Percentiles rank a stretch among this genome's conserved stretches.
Conservation (phyloP, 2,113 vertebrate genomes). For the Gila orcuttii region DNA sequence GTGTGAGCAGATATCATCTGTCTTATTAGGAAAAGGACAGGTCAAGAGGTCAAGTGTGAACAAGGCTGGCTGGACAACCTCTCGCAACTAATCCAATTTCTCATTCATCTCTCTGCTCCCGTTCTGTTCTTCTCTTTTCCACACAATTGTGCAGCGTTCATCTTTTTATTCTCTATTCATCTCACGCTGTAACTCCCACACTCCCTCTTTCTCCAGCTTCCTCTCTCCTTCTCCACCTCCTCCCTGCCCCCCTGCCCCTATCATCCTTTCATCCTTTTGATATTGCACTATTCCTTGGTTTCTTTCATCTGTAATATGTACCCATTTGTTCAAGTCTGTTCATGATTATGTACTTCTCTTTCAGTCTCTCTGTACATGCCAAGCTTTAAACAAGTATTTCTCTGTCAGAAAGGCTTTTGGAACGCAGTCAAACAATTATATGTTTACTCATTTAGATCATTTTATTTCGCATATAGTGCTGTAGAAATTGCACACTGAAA, state of each 20-base stretch:
- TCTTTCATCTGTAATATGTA: slow-evolving; percentile 50
- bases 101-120: slow-evolving; percentile 33
- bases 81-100: slow-evolving; percentile 38
- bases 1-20: slow-evolving; percentile 46
- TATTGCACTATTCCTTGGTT: slow-evolving; percentile 45
- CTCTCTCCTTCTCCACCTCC: slow-evolving; percentile 36
- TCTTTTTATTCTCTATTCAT: slow-evolving; percentile 45
- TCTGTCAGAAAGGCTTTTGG: not conserved
- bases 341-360: slow-evolving; percentile 11
- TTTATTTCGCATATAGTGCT: not conserved
- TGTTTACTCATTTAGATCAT: not conserved
- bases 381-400: not conserved
- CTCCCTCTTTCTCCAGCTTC: slow-evolving; percentile 31
- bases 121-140: slow-evolving; percentile 20
- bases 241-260: slow-evolving; percentile 9
- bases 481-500: not conserved
- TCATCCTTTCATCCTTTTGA: slow-evolving; percentile 43
- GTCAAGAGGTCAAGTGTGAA: slow-evolving; percentile 50
- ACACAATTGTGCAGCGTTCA: slow-evolving; percentile 30
- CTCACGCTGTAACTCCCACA: slow-evolving; percentile 32
- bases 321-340: slow-evolving; percentile 38
- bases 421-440: not conserved
- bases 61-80: slow-evolving; percentile 36
- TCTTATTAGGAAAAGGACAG: slow-evolving; percentile 54
- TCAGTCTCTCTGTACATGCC: slow-evolving; percentile 7